These are phyloP conservation scores for Spisula solida DNA, from an alignment of 2,888 invertebrate species.

Conservation along the genomic window DNA sequence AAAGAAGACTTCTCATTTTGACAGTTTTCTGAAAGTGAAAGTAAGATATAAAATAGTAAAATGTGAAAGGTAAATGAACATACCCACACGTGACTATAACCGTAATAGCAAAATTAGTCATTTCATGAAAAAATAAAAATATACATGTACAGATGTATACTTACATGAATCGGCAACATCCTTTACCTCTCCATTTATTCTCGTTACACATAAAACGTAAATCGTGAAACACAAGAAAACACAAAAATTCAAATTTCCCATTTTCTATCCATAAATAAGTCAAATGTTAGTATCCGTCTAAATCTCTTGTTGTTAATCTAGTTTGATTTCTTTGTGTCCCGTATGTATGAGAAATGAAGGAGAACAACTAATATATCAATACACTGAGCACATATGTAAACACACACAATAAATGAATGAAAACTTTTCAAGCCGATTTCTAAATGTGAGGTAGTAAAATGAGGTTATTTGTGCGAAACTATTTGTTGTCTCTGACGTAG, in stretches of 20 bases:
- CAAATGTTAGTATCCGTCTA: neutral
- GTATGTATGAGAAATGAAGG: neutral
- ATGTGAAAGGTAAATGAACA: too few relatives aligned
- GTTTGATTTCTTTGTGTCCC: neutral
- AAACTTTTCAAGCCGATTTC: slow-evolving; percentile 14
- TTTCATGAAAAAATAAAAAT: neutral
- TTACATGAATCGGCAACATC: neutral
- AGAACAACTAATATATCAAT: neutral
- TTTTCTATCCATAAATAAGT: slow-evolving; percentile 10
- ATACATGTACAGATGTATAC: neutral
- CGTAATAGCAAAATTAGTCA: neutral
- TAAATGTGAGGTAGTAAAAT: neutral
- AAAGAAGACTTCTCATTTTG: too few relatives aligned
- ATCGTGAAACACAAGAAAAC: neutral
- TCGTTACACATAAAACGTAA: neutral
- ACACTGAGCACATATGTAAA: slow-evolving; percentile 13
- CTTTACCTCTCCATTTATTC: neutral
- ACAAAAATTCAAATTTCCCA: neutral
- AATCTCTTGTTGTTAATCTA: neutral
- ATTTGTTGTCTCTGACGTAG: neutral
- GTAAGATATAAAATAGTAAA: too few relatives aligned
- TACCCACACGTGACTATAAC: too few relatives aligned
- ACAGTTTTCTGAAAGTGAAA: too few relatives aligned
- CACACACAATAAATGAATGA: slow-evolving; percentile 20
- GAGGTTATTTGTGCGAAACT: neutral